Conservation (phyloP, 2,888 invertebrate genomes). For the Leucozona laternaria region DNA sequence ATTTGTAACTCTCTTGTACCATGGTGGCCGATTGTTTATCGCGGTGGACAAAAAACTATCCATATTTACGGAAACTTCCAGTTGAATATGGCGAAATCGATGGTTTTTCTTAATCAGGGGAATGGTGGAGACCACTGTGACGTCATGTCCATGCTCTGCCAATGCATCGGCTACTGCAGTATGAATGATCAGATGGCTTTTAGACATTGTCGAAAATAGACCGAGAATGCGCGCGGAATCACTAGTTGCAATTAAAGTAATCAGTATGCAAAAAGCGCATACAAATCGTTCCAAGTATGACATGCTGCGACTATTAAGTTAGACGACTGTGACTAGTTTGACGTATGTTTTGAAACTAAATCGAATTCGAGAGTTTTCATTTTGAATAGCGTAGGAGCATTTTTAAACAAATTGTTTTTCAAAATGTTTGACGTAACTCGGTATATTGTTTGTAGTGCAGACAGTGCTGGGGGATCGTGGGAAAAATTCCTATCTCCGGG, state of each 20-base stretch:
- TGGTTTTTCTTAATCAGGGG: conserved; percentile 64
- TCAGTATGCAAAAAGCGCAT: not conserved
- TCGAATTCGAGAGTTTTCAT: not conserved
- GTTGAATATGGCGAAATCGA: conserved; percentile 8
- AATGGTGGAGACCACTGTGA: conserved; percentile 78
- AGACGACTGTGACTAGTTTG: not conserved
- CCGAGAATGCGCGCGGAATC: conserved; percentile 79
- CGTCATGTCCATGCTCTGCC: conserved; percentile 80
- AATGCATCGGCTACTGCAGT: conserved; percentile 78
- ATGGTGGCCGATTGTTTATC: not conserved
- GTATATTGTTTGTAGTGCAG: no score
- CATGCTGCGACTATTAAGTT: not conserved
- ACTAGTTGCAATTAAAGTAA: not conserved
- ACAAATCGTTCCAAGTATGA: not conserved
- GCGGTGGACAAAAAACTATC: not conserved
- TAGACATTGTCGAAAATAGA: conserved; percentile 79
- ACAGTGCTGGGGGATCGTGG: no score
- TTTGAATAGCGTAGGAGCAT: not conserved
- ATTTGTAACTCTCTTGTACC: not conserved
- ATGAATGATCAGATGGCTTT: conserved; percentile 80
- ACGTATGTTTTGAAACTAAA: not conserved
- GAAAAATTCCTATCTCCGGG: no score
- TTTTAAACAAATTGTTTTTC: not conserved
- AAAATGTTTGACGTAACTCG: no score
- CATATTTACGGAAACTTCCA: not conserved